These are phyloP conservation scores for Drosophila koepferae DNA, from an alignment of 2,888 invertebrate genomes.

Conservation along the genomic window DNA sequence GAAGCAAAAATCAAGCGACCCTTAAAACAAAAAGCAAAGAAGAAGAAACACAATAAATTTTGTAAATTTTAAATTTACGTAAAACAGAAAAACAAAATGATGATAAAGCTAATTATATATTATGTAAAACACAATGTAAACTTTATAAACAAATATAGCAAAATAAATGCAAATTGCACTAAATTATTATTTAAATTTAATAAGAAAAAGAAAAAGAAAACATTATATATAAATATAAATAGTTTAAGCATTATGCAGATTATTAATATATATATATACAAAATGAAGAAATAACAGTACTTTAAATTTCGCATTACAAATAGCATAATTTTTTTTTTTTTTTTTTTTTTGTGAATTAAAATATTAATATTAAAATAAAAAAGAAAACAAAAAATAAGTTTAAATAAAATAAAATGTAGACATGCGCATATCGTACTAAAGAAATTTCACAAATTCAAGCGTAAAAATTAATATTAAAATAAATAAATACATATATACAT, in stretches of 20 bases:
- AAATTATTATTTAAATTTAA: conserved; percentile 75
- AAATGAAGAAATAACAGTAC: conserved; percentile 49
- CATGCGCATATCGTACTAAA: conserved; percentile 74
- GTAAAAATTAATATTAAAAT: conserved; percentile 37
- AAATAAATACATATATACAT: conserved; percentile 28
- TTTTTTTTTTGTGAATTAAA: conserved; percentile 71
- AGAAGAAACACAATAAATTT: conserved; percentile 66
- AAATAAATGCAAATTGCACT: conserved; percentile 74
- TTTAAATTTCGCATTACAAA: conserved; percentile 70
- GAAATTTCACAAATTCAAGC: conserved; percentile 58
- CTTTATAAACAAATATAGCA: conserved; percentile 67
- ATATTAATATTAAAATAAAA: conserved; percentile 45
- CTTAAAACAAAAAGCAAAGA: conserved; percentile 7
- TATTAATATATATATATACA: conserved; percentile 53
- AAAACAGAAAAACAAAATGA: conserved; percentile 37
- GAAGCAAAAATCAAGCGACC: conserved; percentile 19
- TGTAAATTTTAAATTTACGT: conserved; percentile 78
- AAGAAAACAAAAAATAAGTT: conserved; percentile 27
- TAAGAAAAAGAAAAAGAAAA: conserved; percentile 32
- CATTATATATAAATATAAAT: conserved; percentile 20
- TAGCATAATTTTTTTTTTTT: conserved; percentile 76
- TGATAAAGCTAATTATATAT: conserved; percentile 37
- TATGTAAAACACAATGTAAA: conserved; percentile 59
- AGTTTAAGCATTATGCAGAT: conserved; percentile 57
- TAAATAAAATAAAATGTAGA: conserved; percentile 45